These are phyloP conservation scores for Machaerirhynchus nigripectus DNA, from an alignment of 2,113 vertebrate species.

Conservation along the genomic window DNA sequence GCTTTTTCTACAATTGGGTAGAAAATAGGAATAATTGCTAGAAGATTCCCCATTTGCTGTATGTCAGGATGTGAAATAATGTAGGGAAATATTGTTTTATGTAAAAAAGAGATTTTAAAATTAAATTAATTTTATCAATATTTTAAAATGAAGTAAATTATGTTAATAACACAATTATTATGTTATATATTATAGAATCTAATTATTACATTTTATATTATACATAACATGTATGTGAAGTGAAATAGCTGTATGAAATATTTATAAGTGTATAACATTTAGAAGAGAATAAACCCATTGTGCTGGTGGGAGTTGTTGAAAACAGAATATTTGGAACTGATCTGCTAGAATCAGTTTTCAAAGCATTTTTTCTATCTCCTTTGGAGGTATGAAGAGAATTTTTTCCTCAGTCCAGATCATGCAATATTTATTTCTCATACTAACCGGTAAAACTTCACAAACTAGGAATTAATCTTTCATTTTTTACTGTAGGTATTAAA, in stretches of 20 bases:
- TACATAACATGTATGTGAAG: not conserved
- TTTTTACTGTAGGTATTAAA: not conserved
- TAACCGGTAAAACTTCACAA: not conserved
- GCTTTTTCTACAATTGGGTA: not conserved
- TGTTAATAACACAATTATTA: not conserved
- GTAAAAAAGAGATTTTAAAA: not conserved
- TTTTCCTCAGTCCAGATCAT: not conserved
- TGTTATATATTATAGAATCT: too few relatives aligned
- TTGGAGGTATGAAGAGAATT: not conserved
- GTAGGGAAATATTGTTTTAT: not conserved
- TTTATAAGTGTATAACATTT: not conserved
- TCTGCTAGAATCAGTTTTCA: not conserved
- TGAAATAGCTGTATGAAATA: not conserved
- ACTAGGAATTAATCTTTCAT: not conserved
- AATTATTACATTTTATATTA: too few relatives aligned
- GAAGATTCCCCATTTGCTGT: not conserved
- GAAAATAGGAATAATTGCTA: not conserved
- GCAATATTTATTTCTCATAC: not conserved
- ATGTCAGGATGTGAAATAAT: not conserved
- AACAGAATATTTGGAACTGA: not conserved
- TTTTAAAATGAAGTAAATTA: not conserved
- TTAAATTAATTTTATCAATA: not conserved
- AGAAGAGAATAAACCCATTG: not conserved
- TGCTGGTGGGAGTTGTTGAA: not conserved
- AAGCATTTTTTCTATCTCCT: not conserved